Evolutionary conservation across 2,113 vertebrate genomes (phyloP).

Genomic region (Tachycineta bicolor): DNA sequence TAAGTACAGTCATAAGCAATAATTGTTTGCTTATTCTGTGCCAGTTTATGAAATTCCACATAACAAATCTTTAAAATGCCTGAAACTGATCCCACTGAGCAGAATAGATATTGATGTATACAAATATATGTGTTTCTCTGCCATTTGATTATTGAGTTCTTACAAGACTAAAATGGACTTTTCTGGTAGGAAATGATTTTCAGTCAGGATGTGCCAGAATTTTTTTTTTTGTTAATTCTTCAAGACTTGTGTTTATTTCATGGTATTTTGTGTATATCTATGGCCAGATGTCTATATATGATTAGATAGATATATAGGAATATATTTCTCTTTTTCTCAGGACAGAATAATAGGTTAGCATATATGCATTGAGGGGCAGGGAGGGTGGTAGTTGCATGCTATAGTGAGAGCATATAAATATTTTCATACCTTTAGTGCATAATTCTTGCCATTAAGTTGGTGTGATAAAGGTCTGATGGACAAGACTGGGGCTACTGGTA

Average conservation of each 20-base stretch:
- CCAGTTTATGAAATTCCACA: not conserved
- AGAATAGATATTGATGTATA: not conserved
- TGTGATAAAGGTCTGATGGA: not conserved
- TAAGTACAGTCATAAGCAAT: not conserved
- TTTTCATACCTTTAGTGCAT: not conserved
- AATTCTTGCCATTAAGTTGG: not conserved
- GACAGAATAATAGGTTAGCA: not conserved
- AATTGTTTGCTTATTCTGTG: not conserved
- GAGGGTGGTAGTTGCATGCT: not conserved
- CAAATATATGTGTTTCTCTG: not conserved
- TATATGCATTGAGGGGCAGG: not conserved
- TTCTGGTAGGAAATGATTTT: not conserved
- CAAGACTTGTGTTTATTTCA: not conserved
- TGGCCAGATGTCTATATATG: not conserved
- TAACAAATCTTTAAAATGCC: not conserved
- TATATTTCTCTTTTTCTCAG: not conserved
- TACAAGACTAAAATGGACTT: not conserved
- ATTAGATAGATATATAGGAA: not conserved
- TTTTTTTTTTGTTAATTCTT: not conserved
- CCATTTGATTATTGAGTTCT: not conserved
- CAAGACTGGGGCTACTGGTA: not conserved
- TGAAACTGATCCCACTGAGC: not conserved
- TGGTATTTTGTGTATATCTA: not conserved
- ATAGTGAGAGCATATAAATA: not conserved
- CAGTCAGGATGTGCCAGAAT: not conserved